Conservation (phyloP, 2,888 invertebrate genomes). For the Hedya salicella region DNA sequence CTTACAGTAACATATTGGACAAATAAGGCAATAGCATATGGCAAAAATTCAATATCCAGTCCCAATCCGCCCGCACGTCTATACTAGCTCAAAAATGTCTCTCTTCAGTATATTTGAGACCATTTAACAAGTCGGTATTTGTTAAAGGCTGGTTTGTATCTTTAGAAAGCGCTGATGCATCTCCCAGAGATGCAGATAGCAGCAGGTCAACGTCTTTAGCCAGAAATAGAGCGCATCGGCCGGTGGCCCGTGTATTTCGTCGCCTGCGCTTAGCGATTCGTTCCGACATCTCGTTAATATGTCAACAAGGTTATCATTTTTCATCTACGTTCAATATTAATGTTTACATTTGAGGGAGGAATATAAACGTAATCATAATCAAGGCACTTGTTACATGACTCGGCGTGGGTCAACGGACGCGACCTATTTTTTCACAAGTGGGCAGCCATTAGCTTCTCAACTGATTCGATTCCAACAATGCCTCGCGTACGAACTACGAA, state of each 20-base stretch:
- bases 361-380: slow-evolving; percentile 33
- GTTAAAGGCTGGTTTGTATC: slow-evolving; percentile 45
- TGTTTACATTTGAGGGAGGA: slow-evolving; percentile 56
- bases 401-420: slow-evolving; percentile 68
- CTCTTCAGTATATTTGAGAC: slow-evolving; percentile 21
- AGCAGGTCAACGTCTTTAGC: slow-evolving; percentile 78
- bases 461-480: slow-evolving; percentile 69
- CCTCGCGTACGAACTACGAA: slow-evolving; percentile 48
- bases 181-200: slow-evolving; percentile 57
- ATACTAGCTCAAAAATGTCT: not conserved
- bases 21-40: slow-evolving; percentile 40
- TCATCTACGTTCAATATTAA: slow-evolving; percentile 59
- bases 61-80: slow-evolving; percentile 11
- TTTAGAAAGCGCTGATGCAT: slow-evolving; percentile 62
- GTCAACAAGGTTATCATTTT: slow-evolving; percentile 78
- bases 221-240: slow-evolving; percentile 73
- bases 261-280: slow-evolving; percentile 72
- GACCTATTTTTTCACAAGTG: slow-evolving; percentile 72
- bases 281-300: slow-evolving; percentile 77
- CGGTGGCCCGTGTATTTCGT: slow-evolving; percentile 76
- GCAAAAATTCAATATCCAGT: slow-evolving; percentile 35
- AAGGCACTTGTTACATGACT: slow-evolving; percentile 49
- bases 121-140: slow-evolving; percentile 35
- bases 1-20: slow-evolving; percentile 42
- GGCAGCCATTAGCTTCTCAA: slow-evolving; percentile 67